Conservation (phyloP, 2,888 invertebrate genomes). For the Nephrotoma guestfalica region DNA sequence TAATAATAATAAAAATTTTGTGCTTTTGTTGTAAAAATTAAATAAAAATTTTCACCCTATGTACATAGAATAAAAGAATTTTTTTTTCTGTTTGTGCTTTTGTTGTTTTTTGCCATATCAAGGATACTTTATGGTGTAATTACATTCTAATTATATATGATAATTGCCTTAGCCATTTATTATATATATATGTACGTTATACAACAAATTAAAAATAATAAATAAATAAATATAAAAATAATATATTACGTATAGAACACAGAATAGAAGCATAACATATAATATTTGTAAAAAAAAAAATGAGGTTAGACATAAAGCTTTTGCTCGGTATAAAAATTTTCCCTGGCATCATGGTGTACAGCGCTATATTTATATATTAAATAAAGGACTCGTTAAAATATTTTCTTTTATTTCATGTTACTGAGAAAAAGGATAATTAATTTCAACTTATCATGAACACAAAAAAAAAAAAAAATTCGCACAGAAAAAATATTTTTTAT, state of each 20-base stretch:
- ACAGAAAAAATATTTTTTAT: neutral
- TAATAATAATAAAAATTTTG: neutral
- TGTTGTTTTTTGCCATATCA: neutral
- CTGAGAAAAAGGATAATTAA: neutral
- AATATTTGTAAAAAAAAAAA: neutral
- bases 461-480: neutral
- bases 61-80: neutral
- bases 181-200: neutral
- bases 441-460: neutral
- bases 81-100: neutral
- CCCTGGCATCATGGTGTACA: neutral
- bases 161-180: neutral
- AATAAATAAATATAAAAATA: too few relatives aligned
- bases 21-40: neutral
- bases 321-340: neutral
- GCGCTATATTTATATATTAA: neutral
- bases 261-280: neutral
- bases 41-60: neutral
- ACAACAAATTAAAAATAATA: too few relatives aligned
- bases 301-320: neutral
- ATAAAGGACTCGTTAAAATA: neutral
- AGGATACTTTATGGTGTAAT: neutral
- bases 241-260: neutral
- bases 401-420: neutral
- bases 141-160: slow-evolving; percentile 3